Conservation (phyloP, 2,113 vertebrate genomes). For the Ibidorhyncha struthersii region DNA sequence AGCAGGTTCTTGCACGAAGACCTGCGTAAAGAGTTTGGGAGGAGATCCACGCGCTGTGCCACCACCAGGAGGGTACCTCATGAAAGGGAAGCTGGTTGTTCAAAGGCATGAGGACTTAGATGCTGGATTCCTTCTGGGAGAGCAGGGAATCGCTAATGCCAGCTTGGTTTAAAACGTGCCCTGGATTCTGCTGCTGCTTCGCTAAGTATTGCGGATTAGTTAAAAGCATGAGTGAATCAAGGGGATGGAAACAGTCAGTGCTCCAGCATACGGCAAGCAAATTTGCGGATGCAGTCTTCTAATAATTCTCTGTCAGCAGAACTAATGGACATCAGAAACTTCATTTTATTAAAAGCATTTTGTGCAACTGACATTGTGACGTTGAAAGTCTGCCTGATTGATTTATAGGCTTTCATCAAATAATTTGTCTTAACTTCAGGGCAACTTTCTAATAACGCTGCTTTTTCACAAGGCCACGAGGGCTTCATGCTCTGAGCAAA, state of each 20-base stretch:
- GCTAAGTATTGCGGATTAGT: neutral
- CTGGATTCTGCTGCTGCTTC: neutral
- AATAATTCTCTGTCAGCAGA: neutral
- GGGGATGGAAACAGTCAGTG: neutral
- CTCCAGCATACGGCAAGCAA: neutral
- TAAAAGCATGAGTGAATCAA: conserved; percentile 27
- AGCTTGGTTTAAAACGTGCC: neutral
- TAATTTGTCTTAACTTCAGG: neutral
- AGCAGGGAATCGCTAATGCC: neutral
- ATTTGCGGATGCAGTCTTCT: neutral
- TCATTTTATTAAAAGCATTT: conserved; percentile 36
- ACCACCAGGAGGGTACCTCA: neutral
- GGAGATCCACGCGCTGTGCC: neutral
- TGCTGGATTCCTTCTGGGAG: neutral
- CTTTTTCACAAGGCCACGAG: neutral
- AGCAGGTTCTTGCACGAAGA: neutral
- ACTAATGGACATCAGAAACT: neutral
- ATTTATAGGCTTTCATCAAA: conserved; percentile 14
- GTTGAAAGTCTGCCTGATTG: neutral
- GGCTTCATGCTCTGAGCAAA: neutral
- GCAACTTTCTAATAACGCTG: neutral
- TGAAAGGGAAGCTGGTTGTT: neutral
- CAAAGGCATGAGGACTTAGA: neutral
- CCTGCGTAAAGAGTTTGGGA: neutral
- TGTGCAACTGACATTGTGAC: neutral